Conservation (phyloP, 2,888 invertebrate species). For the Caenorhabditis panamensis region DNA sequence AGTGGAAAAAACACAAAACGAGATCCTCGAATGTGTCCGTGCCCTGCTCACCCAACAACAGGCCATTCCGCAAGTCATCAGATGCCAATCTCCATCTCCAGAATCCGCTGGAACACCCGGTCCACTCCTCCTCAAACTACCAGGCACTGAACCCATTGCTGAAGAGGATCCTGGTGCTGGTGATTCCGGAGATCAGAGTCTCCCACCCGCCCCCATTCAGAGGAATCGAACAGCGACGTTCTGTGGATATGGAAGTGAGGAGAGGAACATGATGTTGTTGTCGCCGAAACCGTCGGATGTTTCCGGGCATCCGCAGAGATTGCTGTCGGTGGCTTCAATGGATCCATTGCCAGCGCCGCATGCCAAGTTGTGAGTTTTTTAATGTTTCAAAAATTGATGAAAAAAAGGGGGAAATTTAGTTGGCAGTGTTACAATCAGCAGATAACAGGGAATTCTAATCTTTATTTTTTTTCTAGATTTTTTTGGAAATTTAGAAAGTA, state of each 20-base stretch:
- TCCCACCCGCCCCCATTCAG: constrained; percentile 51
- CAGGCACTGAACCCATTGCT: constrained; percentile 40
- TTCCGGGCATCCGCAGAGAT: constrained; percentile 44
- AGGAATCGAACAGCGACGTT: constrained; percentile 60
- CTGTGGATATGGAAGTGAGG: constrained; percentile 55
- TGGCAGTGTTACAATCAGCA: no score
- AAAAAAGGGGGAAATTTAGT: background rate
- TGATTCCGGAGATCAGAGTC: constrained; percentile 7
- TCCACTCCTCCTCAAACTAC: constrained; percentile 49
- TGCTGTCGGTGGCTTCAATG: constrained; percentile 58
- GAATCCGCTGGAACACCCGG: constrained; percentile 32
- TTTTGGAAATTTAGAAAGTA: background rate
- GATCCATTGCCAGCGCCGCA: constrained; percentile 49
- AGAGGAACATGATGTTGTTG: constrained; percentile 30
- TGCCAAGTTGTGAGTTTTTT: constrained; percentile 45
- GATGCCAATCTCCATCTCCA: constrained; percentile 35
- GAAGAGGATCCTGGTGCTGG: constrained; percentile 11
- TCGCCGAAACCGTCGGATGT: constrained; percentile 56
- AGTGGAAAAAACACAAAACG: constrained; percentile 73
- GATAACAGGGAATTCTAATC: background rate
- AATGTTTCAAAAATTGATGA: background rate
- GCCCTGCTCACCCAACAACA: constrained; percentile 28
- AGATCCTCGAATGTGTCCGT: constrained; percentile 63
- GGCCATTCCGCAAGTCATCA: background rate
- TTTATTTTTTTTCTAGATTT: background rate